Evolutionary conservation across 2,888 invertebrate species (phyloP).

Genomic region (Amphipyra tragopoginis): DNA sequence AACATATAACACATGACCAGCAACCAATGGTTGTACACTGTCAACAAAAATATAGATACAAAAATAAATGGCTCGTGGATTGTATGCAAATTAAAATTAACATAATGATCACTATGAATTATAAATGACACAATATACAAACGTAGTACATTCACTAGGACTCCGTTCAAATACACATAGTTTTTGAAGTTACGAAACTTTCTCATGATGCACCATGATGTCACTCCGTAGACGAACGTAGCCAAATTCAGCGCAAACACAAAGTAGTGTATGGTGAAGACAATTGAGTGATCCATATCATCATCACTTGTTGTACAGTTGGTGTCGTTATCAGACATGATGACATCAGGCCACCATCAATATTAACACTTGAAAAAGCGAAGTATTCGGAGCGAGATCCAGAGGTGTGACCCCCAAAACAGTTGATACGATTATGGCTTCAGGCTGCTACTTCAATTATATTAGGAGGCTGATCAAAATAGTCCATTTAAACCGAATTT

Average conservation of each 20-base stretch:
- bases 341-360: not conserved
- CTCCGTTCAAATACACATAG: slow-evolving; percentile 13
- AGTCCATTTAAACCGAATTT: too few species aligned
- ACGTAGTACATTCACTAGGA: slow-evolving; percentile 17
- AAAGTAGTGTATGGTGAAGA: slow-evolving; percentile 1
- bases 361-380: too few species aligned
- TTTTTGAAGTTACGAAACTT: slow-evolving; percentile 31
- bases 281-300: not conserved
- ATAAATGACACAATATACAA: not conserved
- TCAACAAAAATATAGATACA: not conserved
- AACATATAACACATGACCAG: not conserved
- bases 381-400: too few species aligned
- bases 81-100: too few species aligned
- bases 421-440: too few species aligned
- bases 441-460: too few species aligned
- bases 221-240: slow-evolving; percentile 16
- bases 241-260: not conserved
- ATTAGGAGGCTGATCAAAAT: too few species aligned
- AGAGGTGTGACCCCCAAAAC: too few species aligned
- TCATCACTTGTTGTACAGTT: not conserved
- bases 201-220: slow-evolving; percentile 19
- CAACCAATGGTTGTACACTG: not conserved
- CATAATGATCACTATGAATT: too few species aligned
- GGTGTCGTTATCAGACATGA: not conserved
- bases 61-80: not conserved